A percentile compares a stretch with the other conserved stretches of the same genome.
These are phyloP conservation scores for Agrotis clavis DNA, from an alignment of 2,888 invertebrate genomes.

Conservation along the genomic window DNA sequence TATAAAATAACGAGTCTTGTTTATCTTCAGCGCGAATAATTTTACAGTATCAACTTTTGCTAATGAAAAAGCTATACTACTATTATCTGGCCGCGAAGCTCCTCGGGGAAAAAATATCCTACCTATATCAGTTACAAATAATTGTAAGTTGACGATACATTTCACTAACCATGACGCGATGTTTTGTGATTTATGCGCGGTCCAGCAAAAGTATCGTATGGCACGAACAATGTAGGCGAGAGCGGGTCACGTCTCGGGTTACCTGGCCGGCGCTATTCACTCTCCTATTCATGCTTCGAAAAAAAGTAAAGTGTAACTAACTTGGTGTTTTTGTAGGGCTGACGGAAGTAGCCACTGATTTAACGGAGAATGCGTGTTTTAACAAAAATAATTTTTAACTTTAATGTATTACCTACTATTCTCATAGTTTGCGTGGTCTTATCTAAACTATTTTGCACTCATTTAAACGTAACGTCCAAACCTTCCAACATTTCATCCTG, in stretches of 20 bases:
- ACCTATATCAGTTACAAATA: conserved; percentile 37
- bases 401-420: background rate
- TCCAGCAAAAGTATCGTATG: conserved; percentile 76
- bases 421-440: background rate
- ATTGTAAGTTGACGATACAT: conserved; percentile 48
- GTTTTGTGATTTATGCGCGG: conserved; percentile 62
- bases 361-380: conserved; percentile 6
- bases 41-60: background rate
- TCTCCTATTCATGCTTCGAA: conserved; percentile 76
- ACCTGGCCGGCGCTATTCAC: conserved; percentile 79
- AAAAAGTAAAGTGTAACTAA: conserved; percentile 75
- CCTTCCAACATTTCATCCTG: background rate
- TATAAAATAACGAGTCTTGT: background rate
- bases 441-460: background rate
- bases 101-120: background rate
- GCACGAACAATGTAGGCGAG: conserved; percentile 74
- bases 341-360: conserved; percentile 30
- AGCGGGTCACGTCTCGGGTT: conserved; percentile 80
- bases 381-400: conserved; percentile 9
- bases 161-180: conserved; percentile 53
- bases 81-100: background rate
- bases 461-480: background rate
- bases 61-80: background rate
- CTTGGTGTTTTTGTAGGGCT: conserved; percentile 61
- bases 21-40: background rate